Percentiles rank a stretch among this genome's conserved stretches.
These are phyloP conservation scores for Lanius ludovicianus DNA, from an alignment of 2,113 vertebrate species.

Conservation along the genomic window DNA sequence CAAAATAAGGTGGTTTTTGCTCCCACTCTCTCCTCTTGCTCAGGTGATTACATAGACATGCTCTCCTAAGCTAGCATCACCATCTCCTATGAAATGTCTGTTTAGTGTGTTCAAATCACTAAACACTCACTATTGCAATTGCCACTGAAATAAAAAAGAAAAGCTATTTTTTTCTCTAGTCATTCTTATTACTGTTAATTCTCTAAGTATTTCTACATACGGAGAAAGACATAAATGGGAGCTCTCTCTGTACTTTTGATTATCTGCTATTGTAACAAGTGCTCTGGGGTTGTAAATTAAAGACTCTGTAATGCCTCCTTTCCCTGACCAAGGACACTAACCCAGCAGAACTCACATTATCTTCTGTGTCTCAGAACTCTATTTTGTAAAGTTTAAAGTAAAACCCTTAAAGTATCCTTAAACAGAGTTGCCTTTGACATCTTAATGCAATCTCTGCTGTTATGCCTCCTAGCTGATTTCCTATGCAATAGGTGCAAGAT, in stretches of 20 bases:
- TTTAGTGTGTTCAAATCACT: not conserved
- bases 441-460: not conserved
- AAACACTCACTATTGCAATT: not conserved
- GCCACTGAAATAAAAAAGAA: not conserved
- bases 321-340: not conserved
- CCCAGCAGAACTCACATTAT: not conserved
- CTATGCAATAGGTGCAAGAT: not conserved
- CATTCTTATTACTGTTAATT: not conserved
- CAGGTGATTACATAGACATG: not conserved
- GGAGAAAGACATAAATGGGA: not conserved
- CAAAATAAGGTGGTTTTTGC: not conserved
- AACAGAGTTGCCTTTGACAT: slow-evolving; percentile 21
- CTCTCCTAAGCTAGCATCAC: not conserved
- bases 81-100: not conserved
- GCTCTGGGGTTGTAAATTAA: not conserved
- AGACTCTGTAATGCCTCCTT: not conserved
- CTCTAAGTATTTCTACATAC: not conserved
- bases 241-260: not conserved
- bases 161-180: not conserved
- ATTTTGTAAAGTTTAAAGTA: not conserved
- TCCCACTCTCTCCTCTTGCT: not conserved
- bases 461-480: slow-evolving; percentile 16
- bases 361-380: not conserved
- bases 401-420: not conserved
- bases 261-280: not conserved